These are phyloP conservation scores for Dastarcus helophoroides DNA, from an alignment of 2,888 invertebrate species.

Conservation along the genomic window DNA sequence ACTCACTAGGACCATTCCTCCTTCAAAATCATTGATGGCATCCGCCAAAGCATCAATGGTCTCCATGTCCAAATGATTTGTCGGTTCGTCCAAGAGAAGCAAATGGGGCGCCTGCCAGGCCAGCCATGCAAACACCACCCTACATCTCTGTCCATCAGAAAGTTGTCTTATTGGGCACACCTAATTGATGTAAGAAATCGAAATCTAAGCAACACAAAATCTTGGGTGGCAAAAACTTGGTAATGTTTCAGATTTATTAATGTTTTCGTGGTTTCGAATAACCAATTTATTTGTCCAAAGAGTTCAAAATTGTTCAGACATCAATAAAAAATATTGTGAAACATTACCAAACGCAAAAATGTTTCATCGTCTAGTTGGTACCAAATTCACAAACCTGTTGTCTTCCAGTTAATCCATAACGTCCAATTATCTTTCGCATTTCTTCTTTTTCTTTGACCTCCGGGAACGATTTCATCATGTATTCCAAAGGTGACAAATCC, in stretches of 20 bases:
- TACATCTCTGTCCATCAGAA: constrained; percentile 95
- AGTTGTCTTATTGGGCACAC: constrained; percentile 88
- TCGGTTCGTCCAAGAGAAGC: constrained; percentile 72
- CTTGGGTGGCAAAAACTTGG: too few species aligned
- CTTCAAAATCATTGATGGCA: constrained; percentile 94
- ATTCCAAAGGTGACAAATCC: constrained; percentile 90
- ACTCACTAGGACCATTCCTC: constrained; percentile 97
- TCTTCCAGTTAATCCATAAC: constrained; percentile 93
- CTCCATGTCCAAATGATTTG: constrained; percentile 95
- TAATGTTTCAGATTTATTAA: too few species aligned
- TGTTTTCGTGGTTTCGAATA: too few species aligned
- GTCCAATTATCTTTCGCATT: constrained; percentile 97
- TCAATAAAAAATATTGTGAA: too few species aligned
- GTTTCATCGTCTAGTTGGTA: too few species aligned
- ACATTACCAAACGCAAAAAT: too few species aligned
- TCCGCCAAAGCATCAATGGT: constrained; percentile 97
- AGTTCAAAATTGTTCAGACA: too few species aligned
- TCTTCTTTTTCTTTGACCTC: constrained; percentile 96
- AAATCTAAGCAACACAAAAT: too few species aligned
- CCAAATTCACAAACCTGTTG: too few species aligned
- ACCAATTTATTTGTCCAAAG: too few species aligned
- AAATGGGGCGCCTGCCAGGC: constrained; percentile 97
- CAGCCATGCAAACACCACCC: constrained; percentile 97
- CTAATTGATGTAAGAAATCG: too few species aligned
- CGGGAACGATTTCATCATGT: constrained; percentile 96